Conservation (phyloP, 2,888 invertebrate species). For the Acrobasis suavella region DNA sequence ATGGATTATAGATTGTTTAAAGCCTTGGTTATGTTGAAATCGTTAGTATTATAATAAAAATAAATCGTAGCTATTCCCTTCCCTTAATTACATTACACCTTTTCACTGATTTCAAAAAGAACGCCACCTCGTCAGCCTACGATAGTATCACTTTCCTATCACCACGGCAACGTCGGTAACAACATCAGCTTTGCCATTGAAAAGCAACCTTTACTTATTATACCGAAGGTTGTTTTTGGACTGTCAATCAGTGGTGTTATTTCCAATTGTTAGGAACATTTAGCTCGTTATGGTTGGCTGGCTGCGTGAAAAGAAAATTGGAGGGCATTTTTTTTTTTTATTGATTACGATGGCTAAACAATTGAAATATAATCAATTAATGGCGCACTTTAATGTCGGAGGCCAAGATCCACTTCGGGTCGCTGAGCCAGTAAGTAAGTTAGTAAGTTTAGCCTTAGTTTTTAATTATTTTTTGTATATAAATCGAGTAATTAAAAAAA, state of each 20-base stretch:
- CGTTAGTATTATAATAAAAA: too few relatives aligned
- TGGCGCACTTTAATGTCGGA: too few relatives aligned
- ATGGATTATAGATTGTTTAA: too few relatives aligned
- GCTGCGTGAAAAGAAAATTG: background rate
- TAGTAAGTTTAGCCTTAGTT: too few relatives aligned
- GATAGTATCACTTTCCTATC: slow-evolving; percentile 20
- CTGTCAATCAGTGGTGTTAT: slow-evolving; percentile 5
- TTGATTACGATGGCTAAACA: background rate
- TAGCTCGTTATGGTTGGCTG: background rate
- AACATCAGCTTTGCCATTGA: slow-evolving; percentile 27
- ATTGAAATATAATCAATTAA: too few relatives aligned
- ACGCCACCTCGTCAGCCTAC: slow-evolving; percentile 6
- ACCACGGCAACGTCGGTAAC: slow-evolving; percentile 34
- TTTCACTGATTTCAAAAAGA: slow-evolving; percentile 17
- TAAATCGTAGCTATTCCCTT: background rate
- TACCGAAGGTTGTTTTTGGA: slow-evolving; percentile 3
- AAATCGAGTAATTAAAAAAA: background rate
- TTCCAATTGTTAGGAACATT: background rate
- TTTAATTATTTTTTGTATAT: background rate
- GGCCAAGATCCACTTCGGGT: too few relatives aligned
- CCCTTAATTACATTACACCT: slow-evolving; percentile 2
- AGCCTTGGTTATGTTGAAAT: too few relatives aligned
- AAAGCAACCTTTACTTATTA: background rate
- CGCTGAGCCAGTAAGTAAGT: too few relatives aligned
- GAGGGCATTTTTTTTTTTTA: background rate